Conservation (phyloP, 2,888 invertebrate species). For the Neoitamus cyanurus region DNA sequence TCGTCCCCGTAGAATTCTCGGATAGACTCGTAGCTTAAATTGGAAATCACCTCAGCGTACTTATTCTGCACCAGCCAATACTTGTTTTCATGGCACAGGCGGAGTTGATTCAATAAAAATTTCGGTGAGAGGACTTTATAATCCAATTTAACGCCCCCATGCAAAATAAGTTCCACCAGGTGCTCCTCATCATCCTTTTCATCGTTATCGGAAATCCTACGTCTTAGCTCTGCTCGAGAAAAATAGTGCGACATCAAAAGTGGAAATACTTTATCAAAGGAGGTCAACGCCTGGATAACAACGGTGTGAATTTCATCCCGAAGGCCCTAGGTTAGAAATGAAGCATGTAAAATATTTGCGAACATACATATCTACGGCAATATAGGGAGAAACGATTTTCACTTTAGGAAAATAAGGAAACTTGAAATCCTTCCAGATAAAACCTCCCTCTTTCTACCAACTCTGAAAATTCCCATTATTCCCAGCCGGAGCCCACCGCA, state of each 20-base stretch:
- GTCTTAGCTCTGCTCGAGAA: conserved; percentile 56
- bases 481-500: neutral
- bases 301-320: conserved; percentile 67
- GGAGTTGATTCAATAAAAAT: conserved; percentile 65
- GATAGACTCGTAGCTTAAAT: conserved; percentile 64
- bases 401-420: conserved; percentile 33
- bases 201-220: neutral
- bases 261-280: conserved; percentile 66
- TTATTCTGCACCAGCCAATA: conserved; percentile 68
- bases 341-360: conserved; percentile 35
- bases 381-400: conserved; percentile 41
- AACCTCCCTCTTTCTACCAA: neutral
- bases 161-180: neutral
- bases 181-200: neutral
- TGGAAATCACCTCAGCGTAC: conserved; percentile 67
- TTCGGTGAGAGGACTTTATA: conserved; percentile 61
- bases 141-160: neutral
- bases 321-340: conserved; percentile 59
- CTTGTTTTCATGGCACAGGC: conserved; percentile 66
- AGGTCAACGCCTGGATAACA: conserved; percentile 66
- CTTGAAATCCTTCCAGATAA: conserved; percentile 37
- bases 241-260: conserved; percentile 65
- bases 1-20: conserved; percentile 61
- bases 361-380: conserved; percentile 3
- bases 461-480: conserved; percentile 15